phyloP scores from a whole-genome alignment of 2,797 vertebrate genomes.

The Parauchenoglanis punctatus region DNA sequence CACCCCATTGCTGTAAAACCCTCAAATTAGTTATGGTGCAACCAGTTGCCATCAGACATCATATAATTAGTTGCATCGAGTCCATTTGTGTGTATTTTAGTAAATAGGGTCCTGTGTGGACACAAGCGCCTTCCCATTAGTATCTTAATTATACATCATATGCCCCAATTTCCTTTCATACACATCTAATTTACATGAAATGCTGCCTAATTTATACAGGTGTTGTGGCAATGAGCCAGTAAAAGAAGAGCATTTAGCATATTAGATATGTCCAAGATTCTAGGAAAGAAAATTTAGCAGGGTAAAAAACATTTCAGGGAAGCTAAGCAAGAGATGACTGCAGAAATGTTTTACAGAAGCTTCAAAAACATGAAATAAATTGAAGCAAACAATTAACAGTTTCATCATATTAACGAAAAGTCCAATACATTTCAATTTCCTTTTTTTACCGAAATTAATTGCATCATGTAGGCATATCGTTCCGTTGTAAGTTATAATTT shows the following conservation, averaged over 20 bases:
- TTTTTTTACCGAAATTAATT: not conserved
- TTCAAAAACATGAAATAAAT: not conserved
- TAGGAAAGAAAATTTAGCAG: not conserved
- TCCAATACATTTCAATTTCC: not conserved
- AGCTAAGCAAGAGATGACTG: too few species aligned
- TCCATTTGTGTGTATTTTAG: slow-evolving; percentile 7
- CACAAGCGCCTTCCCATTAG: not conserved
- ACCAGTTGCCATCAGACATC: not conserved
- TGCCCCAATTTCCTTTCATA: not conserved
- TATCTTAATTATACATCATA: slow-evolving; percentile 3
- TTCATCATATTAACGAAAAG: not conserved
- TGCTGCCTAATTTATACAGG: not conserved
- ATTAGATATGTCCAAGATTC: not conserved
- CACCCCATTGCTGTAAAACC: not conserved
- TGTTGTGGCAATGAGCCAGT: slow-evolving; percentile 9
- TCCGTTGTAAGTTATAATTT: not conserved
- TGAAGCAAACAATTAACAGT: not conserved
- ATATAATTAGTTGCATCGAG: not conserved
- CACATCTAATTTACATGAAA: slow-evolving; percentile 11
- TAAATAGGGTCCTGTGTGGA: not conserved
- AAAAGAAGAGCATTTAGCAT: not conserved
- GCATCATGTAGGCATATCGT: not conserved
- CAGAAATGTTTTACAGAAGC: not conserved
- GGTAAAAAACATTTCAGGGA: not conserved
- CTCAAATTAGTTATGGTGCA: not conserved